Evolutionary conservation across 2,113 vertebrate genomes (phyloP).

Genomic region (Eulemur macaco): DNA sequence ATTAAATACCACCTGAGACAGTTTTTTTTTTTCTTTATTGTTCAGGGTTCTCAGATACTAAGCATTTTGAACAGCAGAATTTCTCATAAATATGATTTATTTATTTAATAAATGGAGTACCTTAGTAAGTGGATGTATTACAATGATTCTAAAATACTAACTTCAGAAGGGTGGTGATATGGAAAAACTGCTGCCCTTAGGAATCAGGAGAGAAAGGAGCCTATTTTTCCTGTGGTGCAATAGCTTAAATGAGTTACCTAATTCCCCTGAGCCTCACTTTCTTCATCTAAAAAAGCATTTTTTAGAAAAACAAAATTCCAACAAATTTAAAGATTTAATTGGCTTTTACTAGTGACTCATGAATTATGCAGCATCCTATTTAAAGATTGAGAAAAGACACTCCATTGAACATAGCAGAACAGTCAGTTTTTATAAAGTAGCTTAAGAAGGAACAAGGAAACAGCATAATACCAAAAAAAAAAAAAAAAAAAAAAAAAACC

Average conservation of each 20-base stretch:
- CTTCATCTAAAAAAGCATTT: background rate
- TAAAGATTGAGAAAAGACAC: background rate
- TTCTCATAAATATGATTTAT: background rate
- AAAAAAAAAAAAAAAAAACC: background rate
- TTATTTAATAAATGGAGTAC: background rate
- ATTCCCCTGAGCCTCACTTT: background rate
- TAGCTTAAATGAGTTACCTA: background rate
- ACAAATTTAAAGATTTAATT: background rate
- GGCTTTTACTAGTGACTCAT: background rate
- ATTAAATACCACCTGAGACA: background rate
- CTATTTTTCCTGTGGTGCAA: background rate
- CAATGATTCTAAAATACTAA: constrained; percentile 12
- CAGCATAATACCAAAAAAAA: background rate
- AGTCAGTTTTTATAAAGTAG: background rate
- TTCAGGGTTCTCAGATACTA: background rate
- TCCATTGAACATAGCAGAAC: background rate
- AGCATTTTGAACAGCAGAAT: background rate
- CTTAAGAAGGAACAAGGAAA: background rate
- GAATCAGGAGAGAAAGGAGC: background rate
- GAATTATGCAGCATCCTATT: background rate
- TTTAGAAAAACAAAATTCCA: background rate
- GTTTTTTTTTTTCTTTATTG: background rate
- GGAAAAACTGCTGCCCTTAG: background rate
- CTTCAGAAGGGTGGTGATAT: background rate
- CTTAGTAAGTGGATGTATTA: background rate